These are phyloP conservation scores for Micrasema minimum DNA, from an alignment of 1,140 invertebrate genomes.

Conservation along the genomic window DNA sequence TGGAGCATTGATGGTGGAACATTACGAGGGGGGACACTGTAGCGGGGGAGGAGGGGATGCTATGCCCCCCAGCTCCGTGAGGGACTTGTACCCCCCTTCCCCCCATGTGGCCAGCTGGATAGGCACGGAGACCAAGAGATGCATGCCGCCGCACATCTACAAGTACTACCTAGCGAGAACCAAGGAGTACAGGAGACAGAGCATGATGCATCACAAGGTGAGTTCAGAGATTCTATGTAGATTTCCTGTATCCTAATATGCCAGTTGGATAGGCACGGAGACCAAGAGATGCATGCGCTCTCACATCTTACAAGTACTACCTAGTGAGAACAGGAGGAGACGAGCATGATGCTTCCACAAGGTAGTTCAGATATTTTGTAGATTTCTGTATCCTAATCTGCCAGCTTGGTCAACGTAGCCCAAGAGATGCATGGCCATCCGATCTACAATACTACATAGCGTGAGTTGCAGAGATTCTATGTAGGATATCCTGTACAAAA, in stretches of 20 bases:
- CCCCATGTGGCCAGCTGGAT: conserved; percentile 69
- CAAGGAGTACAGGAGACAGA: conserved; percentile 62
- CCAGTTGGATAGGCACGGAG: conserved; percentile 76
- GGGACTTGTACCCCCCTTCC: conserved; percentile 50
- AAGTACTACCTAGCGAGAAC: conserved; percentile 73
- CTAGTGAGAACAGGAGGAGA: conserved; percentile 65
- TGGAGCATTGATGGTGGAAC: conserved; percentile 11
- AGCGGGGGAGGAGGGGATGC: conserved; percentile 15
- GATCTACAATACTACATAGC: no score
- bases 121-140: conserved; percentile 73
- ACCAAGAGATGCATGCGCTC: conserved; percentile 71
- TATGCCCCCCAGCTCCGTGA: conserved; percentile 44
- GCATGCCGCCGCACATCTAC: conserved; percentile 74
- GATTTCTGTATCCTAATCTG: no score
- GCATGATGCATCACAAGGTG: conserved; percentile 59
- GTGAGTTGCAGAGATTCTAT: no score
- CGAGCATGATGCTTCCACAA: conserved; percentile 63
- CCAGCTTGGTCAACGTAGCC: no score
- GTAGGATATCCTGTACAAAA: no score
- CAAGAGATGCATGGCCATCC: no score
- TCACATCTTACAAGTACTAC: conserved; percentile 78
- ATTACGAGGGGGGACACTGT: conserved; percentile 19
- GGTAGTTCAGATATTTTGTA: no score
- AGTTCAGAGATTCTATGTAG: no score
- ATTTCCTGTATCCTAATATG: no score